Conservation (phyloP, 2,113 vertebrate genomes). For the Chlorodrepanis virens region DNA sequence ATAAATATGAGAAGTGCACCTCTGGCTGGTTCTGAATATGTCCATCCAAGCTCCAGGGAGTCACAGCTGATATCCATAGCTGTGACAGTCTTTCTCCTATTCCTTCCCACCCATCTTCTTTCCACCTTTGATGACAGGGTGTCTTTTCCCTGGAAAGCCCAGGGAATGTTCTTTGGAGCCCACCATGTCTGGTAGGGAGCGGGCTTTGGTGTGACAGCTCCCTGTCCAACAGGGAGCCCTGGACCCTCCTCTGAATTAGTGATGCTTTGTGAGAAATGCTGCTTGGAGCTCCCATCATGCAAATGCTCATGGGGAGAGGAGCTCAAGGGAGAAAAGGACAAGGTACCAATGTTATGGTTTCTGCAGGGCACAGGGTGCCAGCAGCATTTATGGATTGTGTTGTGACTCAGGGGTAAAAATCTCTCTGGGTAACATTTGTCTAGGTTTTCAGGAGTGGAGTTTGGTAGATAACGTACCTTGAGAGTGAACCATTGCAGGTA, state of each 20-base stretch:
- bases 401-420: neutral
- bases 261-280: neutral
- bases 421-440: neutral
- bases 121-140: neutral
- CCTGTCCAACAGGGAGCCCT: neutral
- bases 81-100: neutral
- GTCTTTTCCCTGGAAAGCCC: neutral
- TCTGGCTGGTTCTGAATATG: neutral
- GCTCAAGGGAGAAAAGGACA: neutral
- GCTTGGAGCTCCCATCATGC: neutral
- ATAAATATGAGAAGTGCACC: neutral
- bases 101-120: neutral
- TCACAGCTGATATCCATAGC: neutral
- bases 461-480: neutral
- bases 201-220: neutral
- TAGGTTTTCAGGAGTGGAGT: neutral
- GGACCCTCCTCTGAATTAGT: neutral
- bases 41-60: neutral
- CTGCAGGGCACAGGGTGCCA: neutral
- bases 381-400: neutral
- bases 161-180: neutral
- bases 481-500: neutral
- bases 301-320: neutral
- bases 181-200: neutral
- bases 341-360: neutral